These are phyloP conservation scores for Phlogophora meticulosa DNA, from an alignment of 2,888 invertebrate species.

Conservation along the genomic window DNA sequence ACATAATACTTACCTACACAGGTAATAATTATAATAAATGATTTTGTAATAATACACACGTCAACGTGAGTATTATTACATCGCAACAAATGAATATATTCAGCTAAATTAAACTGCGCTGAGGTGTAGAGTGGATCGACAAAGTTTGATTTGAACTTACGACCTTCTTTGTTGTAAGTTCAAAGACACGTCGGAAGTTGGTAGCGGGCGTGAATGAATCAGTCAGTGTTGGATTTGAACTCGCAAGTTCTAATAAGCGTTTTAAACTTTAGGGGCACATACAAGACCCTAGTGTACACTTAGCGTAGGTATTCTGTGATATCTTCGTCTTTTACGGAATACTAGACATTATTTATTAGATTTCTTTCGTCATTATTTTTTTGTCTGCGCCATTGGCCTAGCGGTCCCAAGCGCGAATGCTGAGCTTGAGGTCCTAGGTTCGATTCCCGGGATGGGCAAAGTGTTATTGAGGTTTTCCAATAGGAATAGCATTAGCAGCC, in stretches of 20 bases:
- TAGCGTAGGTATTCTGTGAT: too few species aligned
- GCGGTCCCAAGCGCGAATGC: too few species aligned
- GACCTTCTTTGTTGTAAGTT: slow-evolving; percentile 46
- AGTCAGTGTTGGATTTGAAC: slow-evolving; percentile 24
- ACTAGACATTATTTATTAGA: too few species aligned
- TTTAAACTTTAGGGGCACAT: slow-evolving; percentile 11
- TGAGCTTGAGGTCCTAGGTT: too few species aligned
- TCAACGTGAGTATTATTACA: slow-evolving; percentile 2
- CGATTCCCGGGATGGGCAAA: too few species aligned
- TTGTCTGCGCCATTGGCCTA: too few species aligned
- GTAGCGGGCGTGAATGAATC: slow-evolving; percentile 32
- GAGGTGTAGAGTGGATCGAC: slow-evolving; percentile 28
- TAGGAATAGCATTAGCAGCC: too few species aligned
- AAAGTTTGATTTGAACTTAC: slow-evolving; percentile 41
- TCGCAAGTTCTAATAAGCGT: slow-evolving; percentile 29
- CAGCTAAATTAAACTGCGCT: slow-evolving; percentile 2
- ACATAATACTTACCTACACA: not conserved
- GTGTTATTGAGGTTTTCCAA: too few species aligned
- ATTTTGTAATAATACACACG: not conserved
- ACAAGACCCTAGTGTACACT: too few species aligned
- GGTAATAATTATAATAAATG: not conserved
- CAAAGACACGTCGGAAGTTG: slow-evolving; percentile 26
- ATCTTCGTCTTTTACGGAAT: too few species aligned
- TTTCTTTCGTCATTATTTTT: too few species aligned
- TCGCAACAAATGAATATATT: slow-evolving; percentile 3